Base-by-base conservation (phyloP, 2,113 vertebrate species). In the Arothron firmamentum region DNA sequence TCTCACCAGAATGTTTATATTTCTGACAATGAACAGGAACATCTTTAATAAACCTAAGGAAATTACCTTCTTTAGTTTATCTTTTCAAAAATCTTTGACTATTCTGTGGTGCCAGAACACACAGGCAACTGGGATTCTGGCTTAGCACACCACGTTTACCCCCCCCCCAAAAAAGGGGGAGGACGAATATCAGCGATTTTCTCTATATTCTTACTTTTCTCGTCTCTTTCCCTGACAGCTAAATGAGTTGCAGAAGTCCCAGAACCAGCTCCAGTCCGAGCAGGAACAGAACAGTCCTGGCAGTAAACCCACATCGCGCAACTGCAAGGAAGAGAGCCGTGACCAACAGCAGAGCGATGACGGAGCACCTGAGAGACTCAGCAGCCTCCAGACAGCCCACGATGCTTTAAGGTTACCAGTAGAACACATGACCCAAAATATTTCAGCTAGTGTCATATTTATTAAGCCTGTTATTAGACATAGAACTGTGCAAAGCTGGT, bases 311-410 rank as follows among this genome's bases (percentile, higher is more conserved):
- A 88, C 43, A 78, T 86, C 43, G 81, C 89, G 13, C 89, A 92
- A 59, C 83, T 90, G 66, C 71, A 81, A 64, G 77, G 34, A 38
- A 9, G 34, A 12, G 9, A 38, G 34, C 34, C 34, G 8, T 38
- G 34, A 38, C 34, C 34, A 7, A 6, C 25, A 82, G 74, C 81
- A 86, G 46, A 68, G 67, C 59, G 83, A 72, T 1, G 72, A 70
- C 69, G 87, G 89, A 67, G 88, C 21, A 72, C 78, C 87, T 63
- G 85, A 92, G 34, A 12, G 34, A 68, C 74, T 88, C 68, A 74
- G 72, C 72, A 87, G 70, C 57, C 83, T 91, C 63, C 89, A 89
- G 74, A 84, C 82, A 46, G 88, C 93, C 45, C 87, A 84, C 79
- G 74, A 85, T 64, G 63, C 81, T 13, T 72, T 92, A 56, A 86